phyloP scores from a whole-genome alignment of 2,797 vertebrate genomes.

The Pangasius krempfi region DNA sequence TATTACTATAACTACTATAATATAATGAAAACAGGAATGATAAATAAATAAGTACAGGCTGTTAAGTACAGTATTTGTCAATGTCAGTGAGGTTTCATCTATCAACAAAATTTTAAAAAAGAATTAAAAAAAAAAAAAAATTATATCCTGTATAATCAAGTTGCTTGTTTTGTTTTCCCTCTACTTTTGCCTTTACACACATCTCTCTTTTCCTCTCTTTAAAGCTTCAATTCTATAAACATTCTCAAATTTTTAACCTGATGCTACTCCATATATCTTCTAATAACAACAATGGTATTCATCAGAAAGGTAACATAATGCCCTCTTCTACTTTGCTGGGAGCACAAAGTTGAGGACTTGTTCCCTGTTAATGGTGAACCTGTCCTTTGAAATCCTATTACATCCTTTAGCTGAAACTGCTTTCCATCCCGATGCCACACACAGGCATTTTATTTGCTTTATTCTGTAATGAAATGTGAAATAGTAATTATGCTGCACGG shows the following conservation, averaged over 20 bases:
- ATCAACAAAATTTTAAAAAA: background rate
- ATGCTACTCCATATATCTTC: background rate
- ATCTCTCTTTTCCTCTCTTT: background rate
- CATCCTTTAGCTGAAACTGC: slow-evolving; percentile 3
- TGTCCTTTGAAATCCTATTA: slow-evolving; percentile 2
- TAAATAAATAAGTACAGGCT: background rate
- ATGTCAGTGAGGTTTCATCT: background rate
- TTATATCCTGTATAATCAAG: background rate
- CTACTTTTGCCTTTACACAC: background rate
- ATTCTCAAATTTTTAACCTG: background rate
- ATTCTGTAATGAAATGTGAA: slow-evolving; percentile 18
- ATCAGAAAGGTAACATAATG: background rate
- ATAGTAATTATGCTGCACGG: slow-evolving; percentile 12
- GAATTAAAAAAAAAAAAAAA: too few relatives aligned
- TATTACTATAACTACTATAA: too few relatives aligned
- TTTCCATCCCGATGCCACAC: background rate
- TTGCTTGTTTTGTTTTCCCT: background rate
- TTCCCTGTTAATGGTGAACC: background rate
- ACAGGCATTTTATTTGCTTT: background rate
- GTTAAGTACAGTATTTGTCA: background rate
- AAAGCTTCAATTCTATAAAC: background rate
- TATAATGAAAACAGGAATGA: background rate
- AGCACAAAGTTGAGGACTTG: background rate
- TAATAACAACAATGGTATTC: background rate
- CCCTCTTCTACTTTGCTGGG: background rate